Evolutionary conservation across 1,140 invertebrate species (phyloP).

Genomic region (Drosophila azteca): DNA sequence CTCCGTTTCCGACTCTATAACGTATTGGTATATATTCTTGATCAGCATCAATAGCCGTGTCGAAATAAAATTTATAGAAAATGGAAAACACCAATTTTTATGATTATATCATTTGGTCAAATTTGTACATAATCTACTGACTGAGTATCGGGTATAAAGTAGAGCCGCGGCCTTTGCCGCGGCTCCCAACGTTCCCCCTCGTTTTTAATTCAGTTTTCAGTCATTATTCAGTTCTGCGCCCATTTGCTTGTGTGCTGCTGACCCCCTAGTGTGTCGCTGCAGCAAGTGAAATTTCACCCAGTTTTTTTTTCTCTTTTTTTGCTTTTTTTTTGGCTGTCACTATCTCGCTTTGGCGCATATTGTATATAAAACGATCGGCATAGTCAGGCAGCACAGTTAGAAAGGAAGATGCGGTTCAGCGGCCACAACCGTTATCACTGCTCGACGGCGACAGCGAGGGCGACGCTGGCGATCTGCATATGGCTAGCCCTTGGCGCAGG

Average conservation of each 20-base stretch:
- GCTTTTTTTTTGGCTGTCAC: background rate
- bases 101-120: too few relatives aligned
- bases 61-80: too few relatives aligned
- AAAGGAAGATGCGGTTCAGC: constrained; percentile 50
- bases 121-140: too few relatives aligned
- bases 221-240: background rate
- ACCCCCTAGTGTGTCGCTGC: constrained; percentile 8
- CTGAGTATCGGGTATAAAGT: too few relatives aligned
- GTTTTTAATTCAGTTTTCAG: background rate
- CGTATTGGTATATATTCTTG: too few relatives aligned
- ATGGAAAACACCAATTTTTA: too few relatives aligned
- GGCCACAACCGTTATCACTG: constrained; percentile 38
- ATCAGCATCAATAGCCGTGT: too few relatives aligned
- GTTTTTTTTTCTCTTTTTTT: background rate
- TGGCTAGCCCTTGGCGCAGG: constrained; percentile 39
- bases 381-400: constrained; percentile 22
- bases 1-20: too few relatives aligned
- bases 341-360: constrained; percentile 18
- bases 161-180: too few relatives aligned
- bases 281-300: constrained; percentile 40
- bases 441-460: constrained; percentile 1
- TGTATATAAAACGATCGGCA: constrained; percentile 29
- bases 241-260: constrained; percentile 9
- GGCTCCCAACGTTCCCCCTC: too few relatives aligned
- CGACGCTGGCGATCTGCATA: constrained; percentile 17